A percentile compares a stretch with the other conserved stretches of the same genome.
phyloP scores from a whole-genome alignment of 2,888 invertebrate genomes.

The Craniophora ligustri region DNA sequence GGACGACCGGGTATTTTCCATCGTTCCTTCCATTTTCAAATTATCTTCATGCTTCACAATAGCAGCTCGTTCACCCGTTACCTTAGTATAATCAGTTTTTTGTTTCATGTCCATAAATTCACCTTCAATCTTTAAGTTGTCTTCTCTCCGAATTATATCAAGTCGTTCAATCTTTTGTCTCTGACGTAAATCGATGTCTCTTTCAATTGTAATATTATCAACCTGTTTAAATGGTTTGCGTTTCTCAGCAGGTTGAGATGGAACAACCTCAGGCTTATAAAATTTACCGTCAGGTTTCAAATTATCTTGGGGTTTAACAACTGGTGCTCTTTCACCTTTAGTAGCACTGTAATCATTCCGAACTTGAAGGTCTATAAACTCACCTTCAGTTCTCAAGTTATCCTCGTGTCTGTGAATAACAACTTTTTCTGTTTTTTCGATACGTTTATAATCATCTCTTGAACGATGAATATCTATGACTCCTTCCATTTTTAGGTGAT shows the following conservation, averaged over 20 bases:
- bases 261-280: conserved; percentile 84
- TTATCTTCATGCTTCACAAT: conserved; percentile 90
- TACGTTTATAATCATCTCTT: conserved; percentile 88
- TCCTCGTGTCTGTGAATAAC: conserved; percentile 88
- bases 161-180: conserved; percentile 88
- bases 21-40: conserved; percentile 89
- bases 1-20: conserved; percentile 86
- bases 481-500: conserved; percentile 92
- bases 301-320: conserved; percentile 91
- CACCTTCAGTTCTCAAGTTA: conserved; percentile 88
- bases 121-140: conserved; percentile 90
- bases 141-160: conserved; percentile 89
- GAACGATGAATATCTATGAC: conserved; percentile 85
- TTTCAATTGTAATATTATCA: conserved; percentile 89
- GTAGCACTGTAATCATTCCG: conserved; percentile 87
- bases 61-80: conserved; percentile 84
- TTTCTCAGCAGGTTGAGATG: conserved; percentile 87
- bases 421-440: conserved; percentile 86
- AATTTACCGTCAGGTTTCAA: conserved; percentile 89
- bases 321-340: conserved; percentile 89
- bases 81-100: conserved; percentile 86
- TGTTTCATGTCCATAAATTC: conserved; percentile 88
- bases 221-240: conserved; percentile 87
- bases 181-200: conserved; percentile 69
- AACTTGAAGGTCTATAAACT: conserved; percentile 83